Conservation (phyloP, 2,797 vertebrate species). For the Acanthis flammea region DNA sequence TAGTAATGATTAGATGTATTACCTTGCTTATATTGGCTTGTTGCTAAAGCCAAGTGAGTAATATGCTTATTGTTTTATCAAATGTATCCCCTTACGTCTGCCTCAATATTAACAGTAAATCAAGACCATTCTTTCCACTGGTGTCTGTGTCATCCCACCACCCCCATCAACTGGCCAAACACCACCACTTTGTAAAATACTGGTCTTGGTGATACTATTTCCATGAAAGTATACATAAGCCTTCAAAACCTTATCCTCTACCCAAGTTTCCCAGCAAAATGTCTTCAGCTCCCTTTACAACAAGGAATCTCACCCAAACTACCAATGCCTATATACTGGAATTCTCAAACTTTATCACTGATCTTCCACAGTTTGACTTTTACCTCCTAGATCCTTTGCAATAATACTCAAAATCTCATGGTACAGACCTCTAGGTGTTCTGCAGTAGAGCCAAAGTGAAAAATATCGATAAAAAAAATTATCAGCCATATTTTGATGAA, state of each 20-base stretch:
- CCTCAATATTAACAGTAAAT: neutral
- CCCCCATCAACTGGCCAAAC: rapidly evolving
- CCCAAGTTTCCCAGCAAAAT: neutral
- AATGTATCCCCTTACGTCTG: neutral
- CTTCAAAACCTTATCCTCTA: neutral
- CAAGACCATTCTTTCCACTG: neutral
- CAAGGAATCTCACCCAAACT: neutral
- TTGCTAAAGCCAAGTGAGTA: neutral
- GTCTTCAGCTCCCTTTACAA: neutral
- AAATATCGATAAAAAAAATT: neutral
- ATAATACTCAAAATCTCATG: neutral
- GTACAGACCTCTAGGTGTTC: neutral
- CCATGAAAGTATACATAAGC: neutral
- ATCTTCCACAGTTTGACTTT: neutral
- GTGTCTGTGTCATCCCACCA: neutral
- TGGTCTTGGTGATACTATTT: neutral
- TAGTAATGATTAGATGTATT: neutral
- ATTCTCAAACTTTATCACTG: neutral
- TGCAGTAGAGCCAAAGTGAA: neutral
- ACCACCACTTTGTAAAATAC: neutral
- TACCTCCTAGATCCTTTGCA: neutral
- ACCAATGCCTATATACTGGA: neutral
- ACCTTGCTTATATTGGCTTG: neutral
- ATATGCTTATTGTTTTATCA: neutral
- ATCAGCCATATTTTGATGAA: neutral